phyloP scores from a whole-genome alignment of 2,888 invertebrate genomes.

The Pollenia amentaria region DNA sequence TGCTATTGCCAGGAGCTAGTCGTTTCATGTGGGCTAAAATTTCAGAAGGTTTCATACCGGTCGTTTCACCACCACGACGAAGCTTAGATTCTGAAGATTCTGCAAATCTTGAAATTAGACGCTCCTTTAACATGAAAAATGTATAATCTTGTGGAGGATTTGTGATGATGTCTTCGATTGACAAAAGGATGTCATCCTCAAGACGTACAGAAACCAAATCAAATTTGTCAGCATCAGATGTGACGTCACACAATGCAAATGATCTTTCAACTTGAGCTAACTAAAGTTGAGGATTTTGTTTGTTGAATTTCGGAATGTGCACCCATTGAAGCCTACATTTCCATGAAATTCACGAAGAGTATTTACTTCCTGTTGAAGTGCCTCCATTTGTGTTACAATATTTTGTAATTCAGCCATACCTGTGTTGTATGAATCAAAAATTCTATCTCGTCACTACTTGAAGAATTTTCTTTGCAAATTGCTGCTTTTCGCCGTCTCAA shows the following conservation, averaged over 20 bases:
- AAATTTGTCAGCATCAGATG: conserved; percentile 46
- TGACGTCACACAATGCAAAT: conserved; percentile 9
- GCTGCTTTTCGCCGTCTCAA: conserved; percentile 1
- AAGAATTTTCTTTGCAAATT: neutral
- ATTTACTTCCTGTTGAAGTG: neutral
- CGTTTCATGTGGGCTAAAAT: conserved; percentile 66
- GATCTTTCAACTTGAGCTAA: conserved; percentile 50
- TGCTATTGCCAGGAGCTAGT: conserved; percentile 64
- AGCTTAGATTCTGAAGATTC: conserved; percentile 68
- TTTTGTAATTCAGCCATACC: conserved; percentile 15
- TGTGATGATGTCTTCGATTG: conserved; percentile 59
- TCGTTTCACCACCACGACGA: conserved; percentile 60
- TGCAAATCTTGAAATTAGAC: conserved; percentile 59
- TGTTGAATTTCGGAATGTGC: conserved; percentile 54
- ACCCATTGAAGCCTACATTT: neutral
- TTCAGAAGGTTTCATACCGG: conserved; percentile 67
- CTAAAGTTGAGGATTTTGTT: conserved; percentile 38
- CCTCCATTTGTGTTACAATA: conserved; percentile 30
- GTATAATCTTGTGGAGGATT: conserved; percentile 39
- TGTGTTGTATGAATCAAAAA: conserved; percentile 1
- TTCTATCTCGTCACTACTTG: neutral
- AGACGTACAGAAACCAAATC: conserved; percentile 23
- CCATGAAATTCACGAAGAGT: conserved; percentile 2
- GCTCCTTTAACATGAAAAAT: conserved; percentile 25
- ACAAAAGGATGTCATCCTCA: conserved; percentile 43